Evolutionary conservation across 2,797 vertebrate species (phyloP).

Genomic region (Thalassophryne amazonica): DNA sequence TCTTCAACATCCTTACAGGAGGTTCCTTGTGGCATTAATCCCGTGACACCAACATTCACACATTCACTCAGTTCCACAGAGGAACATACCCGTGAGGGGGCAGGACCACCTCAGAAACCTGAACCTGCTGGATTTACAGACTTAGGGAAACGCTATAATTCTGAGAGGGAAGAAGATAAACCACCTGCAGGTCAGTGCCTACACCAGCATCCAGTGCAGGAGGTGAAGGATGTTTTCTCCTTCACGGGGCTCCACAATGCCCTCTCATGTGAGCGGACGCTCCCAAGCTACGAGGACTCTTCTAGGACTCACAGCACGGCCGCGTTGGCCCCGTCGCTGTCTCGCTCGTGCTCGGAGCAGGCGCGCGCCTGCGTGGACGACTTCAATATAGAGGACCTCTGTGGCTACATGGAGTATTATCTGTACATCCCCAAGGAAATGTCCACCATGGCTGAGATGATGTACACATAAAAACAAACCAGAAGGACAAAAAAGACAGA

Average conservation of each 20-base stretch:
- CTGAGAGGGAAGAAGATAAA: too few relatives aligned
- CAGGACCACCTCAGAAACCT: neutral
- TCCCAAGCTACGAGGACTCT: conserved; percentile 62
- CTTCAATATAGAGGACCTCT: conserved; percentile 97
- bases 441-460: conserved; percentile 99
- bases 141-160: too few relatives aligned
- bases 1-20: conserved; percentile 39
- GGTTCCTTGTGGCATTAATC: conserved; percentile 16
- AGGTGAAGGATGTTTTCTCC: conserved; percentile 90
- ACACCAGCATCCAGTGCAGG: conserved; percentile 80
- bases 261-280: conserved; percentile 79
- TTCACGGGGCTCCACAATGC: conserved; percentile 90
- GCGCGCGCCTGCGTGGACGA: conserved; percentile 92
- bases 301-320: conserved; percentile 79
- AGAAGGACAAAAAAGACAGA: too few relatives aligned
- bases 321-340: rapidly evolving
- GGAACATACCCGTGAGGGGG: conserved; percentile 42
- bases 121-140: conserved; percentile 72
- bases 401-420: conserved; percentile 97
- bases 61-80: conserved; percentile 18
- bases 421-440: conserved; percentile 98
- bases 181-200: too few relatives aligned
- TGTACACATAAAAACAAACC: conserved; percentile 90
- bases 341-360: conserved; percentile 95
- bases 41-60: neutral